A percentile compares a stretch with the other conserved stretches of the same genome.
phyloP scores from a whole-genome alignment of 2,888 invertebrate species.

The Dorcus hopei region DNA sequence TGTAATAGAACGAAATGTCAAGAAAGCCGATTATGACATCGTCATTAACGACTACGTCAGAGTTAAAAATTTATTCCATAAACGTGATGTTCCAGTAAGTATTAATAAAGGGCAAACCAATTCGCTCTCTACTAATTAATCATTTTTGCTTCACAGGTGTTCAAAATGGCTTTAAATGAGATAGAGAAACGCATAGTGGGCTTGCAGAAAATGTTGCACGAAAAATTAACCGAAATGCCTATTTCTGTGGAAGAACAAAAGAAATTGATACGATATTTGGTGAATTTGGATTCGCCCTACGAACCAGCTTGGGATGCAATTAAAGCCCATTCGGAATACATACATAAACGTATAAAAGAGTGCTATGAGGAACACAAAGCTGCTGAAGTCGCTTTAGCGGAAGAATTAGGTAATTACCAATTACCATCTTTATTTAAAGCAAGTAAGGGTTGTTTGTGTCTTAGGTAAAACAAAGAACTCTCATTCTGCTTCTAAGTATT shows the following conservation, averaged over 20 bases:
- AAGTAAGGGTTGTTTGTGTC: not conserved
- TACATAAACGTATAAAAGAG: conserved; percentile 64
- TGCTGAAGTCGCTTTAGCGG: conserved; percentile 39
- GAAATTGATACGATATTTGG: conserved; percentile 81
- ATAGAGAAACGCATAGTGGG: conserved; percentile 85
- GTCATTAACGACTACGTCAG: conserved; percentile 97
- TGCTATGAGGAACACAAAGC: conserved; percentile 64
- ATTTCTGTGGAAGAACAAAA: conserved; percentile 93
- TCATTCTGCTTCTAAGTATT: conserved; percentile 38
- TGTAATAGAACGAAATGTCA: conserved; percentile 89
- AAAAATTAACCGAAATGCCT: conserved; percentile 85
- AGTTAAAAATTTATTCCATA: conserved; percentile 92
- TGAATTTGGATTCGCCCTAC: conserved; percentile 71
- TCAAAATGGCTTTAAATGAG: conserved; percentile 84
- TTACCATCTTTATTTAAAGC: not conserved
- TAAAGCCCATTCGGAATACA: conserved; percentile 75
- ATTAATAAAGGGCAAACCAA: not conserved
- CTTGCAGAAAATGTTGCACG: conserved; percentile 76
- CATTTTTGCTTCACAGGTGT: conserved; percentile 56
- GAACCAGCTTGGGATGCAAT: conserved; percentile 98
- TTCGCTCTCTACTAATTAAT: not conserved
- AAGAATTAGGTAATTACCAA: conserved; percentile 1
- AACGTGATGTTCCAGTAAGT: conserved; percentile 79
- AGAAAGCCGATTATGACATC: conserved; percentile 92
- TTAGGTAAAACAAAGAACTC: conserved; percentile 37